phyloP scores from a whole-genome alignment of 2,797 vertebrate genomes.

The Sternarchorhynchus goeldii region DNA sequence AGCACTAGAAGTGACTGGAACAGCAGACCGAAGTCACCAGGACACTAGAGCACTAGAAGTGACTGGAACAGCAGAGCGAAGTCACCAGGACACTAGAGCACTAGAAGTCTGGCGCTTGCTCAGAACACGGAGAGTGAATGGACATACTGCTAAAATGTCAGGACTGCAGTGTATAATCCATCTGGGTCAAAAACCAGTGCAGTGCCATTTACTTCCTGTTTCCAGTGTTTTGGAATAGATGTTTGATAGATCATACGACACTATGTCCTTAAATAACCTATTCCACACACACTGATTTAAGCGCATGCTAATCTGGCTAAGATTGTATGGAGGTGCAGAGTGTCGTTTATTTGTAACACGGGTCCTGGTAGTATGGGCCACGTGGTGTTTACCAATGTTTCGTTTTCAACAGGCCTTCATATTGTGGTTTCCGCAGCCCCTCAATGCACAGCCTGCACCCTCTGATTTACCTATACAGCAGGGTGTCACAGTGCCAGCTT shows the following conservation, averaged over 20 bases:
- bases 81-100: constrained; percentile 6
- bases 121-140: neutral
- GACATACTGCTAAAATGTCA: neutral
- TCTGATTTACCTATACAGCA: constrained; percentile 22
- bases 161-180: neutral
- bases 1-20: neutral
- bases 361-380: neutral
- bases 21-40: no score
- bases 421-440: constrained; percentile 20
- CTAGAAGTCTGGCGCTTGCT: neutral
- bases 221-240: neutral
- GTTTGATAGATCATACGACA: neutral
- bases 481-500: neutral
- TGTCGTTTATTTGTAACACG: neutral
- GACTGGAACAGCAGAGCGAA: neutral
- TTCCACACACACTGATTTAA: neutral
- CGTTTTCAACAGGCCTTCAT: constrained; percentile 34
- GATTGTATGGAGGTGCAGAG: neutral
- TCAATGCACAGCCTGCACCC: constrained; percentile 15
- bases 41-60: no score
- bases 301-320: neutral
- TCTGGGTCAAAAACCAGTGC: neutral
- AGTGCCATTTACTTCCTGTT: neutral
- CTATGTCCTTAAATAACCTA: constrained; percentile 3
- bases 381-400: constrained; percentile 12